phyloP scores from a whole-genome alignment of 1,140 invertebrate species.

The Lasioglossum albipes region DNA sequence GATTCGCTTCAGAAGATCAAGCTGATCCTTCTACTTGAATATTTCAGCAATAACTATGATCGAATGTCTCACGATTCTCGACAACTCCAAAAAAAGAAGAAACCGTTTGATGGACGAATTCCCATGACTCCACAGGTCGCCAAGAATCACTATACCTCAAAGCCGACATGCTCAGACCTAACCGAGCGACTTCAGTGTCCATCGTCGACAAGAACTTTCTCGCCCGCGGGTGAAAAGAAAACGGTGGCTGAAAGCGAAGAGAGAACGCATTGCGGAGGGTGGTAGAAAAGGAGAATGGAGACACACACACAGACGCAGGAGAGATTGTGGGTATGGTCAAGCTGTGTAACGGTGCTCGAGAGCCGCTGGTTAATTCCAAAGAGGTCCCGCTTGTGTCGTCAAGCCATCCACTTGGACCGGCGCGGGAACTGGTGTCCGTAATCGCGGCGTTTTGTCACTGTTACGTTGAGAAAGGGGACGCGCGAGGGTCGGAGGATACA shows the following conservation, averaged over 20 bases:
- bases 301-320: too few relatives aligned
- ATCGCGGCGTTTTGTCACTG: slow-evolving; percentile 73
- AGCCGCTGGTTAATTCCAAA: slow-evolving; percentile 69
- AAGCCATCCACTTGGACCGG: slow-evolving; percentile 51
- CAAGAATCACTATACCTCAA: too few relatives aligned
- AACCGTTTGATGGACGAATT: too few relatives aligned
- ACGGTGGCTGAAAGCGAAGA: background rate
- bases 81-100: too few relatives aligned
- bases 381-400: slow-evolving; percentile 70
- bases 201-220: background rate
- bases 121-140: too few relatives aligned
- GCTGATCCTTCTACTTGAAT: too few relatives aligned
- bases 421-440: slow-evolving; percentile 63
- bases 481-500: background rate
- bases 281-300: background rate
- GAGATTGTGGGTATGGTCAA: slow-evolving; percentile 19
- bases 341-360: slow-evolving; percentile 62
- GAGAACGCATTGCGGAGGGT: background rate
- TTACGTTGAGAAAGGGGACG: slow-evolving; percentile 59
- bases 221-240: background rate
- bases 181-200: too few relatives aligned
- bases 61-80: too few relatives aligned
- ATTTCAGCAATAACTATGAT: too few relatives aligned
- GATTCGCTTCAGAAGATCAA: too few relatives aligned
- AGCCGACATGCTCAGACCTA: too few relatives aligned